Conservation (phyloP, 2,888 invertebrate genomes). For the Lamproptera curius region DNA sequence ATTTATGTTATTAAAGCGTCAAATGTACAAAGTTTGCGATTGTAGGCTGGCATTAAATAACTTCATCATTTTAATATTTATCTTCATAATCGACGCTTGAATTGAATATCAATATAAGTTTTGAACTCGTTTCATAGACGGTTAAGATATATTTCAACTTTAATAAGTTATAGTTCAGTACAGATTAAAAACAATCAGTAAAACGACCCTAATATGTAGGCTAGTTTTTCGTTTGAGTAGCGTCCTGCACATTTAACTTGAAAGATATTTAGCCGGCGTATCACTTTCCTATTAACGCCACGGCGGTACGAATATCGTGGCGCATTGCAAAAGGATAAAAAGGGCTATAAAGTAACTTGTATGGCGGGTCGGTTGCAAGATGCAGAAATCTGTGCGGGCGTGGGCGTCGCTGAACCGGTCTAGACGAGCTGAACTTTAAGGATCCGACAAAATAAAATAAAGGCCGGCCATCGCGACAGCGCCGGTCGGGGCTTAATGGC, state of each 20-base stretch:
- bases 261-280: slow-evolving; percentile 42
- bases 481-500: slow-evolving; percentile 50
- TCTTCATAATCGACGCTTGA: too few species aligned
- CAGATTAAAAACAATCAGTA: too few species aligned
- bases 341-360: slow-evolving; percentile 70
- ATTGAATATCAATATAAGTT: too few species aligned
- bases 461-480: slow-evolving; percentile 61
- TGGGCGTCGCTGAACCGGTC: slow-evolving; percentile 73
- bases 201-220: too few species aligned
- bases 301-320: slow-evolving; percentile 56
- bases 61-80: too few species aligned
- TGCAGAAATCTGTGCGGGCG: slow-evolving; percentile 74
- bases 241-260: slow-evolving; percentile 29
- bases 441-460: slow-evolving; percentile 68
- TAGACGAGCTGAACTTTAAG: slow-evolving; percentile 75
- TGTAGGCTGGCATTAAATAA: too few species aligned
- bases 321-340: slow-evolving; percentile 70
- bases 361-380: slow-evolving; percentile 71
- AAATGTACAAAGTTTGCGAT: too few species aligned
- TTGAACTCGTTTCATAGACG: too few species aligned
- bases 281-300: slow-evolving; percentile 59
- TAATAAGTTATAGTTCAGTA: too few species aligned
- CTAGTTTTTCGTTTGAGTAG: too few species aligned
- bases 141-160: too few species aligned
- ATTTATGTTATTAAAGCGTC: too few species aligned